Evolutionary conservation across 1,140 invertebrate species (phyloP).

Genomic region (Drosophila rufa): DNA sequence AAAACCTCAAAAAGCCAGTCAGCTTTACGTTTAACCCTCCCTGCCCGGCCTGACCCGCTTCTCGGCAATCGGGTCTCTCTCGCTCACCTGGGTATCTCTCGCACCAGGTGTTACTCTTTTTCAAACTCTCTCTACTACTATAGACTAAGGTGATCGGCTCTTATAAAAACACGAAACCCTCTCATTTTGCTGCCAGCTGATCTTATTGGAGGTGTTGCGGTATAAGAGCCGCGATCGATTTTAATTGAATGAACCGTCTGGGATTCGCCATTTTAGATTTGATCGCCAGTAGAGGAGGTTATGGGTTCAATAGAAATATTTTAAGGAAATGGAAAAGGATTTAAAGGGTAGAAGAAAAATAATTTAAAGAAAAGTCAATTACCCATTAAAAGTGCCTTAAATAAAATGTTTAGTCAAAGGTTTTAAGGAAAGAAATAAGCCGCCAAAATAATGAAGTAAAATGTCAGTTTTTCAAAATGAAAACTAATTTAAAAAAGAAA

Average conservation of each 20-base stretch:
- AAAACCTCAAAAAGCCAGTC: constrained; percentile 61
- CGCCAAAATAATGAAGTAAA: neutral
- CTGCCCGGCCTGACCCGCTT: neutral
- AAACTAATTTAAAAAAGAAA: no score
- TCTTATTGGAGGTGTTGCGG: constrained; percentile 71
- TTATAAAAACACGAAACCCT: constrained; percentile 24
- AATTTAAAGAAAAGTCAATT: neutral
- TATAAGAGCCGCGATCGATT: constrained; percentile 43
- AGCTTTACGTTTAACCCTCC: constrained; percentile 55
- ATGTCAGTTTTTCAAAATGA: no score
- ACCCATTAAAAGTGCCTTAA: neutral
- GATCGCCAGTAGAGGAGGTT: constrained; percentile 36
- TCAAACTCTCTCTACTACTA: neutral
- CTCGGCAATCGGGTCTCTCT: neutral
- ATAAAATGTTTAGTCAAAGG: no score
- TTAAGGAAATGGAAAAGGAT: neutral
- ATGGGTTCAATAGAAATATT: neutral
- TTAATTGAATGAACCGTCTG: constrained; percentile 45
- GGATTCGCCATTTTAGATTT: constrained; percentile 76
- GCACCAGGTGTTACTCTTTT: constrained; percentile 25
- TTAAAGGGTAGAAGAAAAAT: neutral
- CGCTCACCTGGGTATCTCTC: constrained; percentile 17
- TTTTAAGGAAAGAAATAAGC: neutral
- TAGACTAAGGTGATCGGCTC: constrained; percentile 29
- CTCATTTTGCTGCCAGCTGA: constrained; percentile 47